A percentile compares a stretch with the other conserved stretches of the same genome.
Evolutionary conservation across 1,140 invertebrate genomes (phyloP).

Genomic region (Caerostris darwini): DNA sequence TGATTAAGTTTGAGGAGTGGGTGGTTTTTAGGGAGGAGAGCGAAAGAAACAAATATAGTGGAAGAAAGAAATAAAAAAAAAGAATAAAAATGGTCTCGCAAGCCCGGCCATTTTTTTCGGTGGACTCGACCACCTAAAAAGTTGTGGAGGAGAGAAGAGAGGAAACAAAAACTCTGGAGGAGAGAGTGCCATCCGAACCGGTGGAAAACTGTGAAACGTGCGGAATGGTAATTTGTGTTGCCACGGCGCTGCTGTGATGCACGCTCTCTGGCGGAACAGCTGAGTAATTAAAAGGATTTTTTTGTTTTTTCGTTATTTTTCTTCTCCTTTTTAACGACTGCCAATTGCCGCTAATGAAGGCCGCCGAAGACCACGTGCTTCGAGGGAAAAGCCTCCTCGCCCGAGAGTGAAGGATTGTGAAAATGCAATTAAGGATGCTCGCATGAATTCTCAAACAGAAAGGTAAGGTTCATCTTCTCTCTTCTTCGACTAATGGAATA

Average conservation of each 20-base stretch:
- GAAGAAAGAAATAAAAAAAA: neutral
- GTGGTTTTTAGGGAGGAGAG: neutral
- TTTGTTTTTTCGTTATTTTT: slow-evolving; percentile 9
- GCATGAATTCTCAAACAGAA: slow-evolving; percentile 76
- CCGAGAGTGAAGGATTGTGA: slow-evolving; percentile 71
- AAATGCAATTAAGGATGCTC: slow-evolving; percentile 76
- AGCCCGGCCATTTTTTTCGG: slow-evolving; percentile 70
- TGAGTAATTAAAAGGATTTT: slow-evolving; percentile 77
- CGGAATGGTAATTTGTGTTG: slow-evolving; percentile 71
- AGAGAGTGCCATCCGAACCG: slow-evolving; percentile 12
- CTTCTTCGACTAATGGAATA: slow-evolving; percentile 63
- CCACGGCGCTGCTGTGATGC: slow-evolving; percentile 53
- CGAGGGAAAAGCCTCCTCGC: slow-evolving; percentile 50
- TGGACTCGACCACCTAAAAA: slow-evolving; percentile 36
- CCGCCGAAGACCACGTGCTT: slow-evolving; percentile 67
- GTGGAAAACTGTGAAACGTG: slow-evolving; percentile 52
- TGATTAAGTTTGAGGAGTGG: slow-evolving; percentile 61
- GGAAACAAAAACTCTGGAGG: slow-evolving; percentile 48
- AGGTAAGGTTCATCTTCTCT: slow-evolving; percentile 56
- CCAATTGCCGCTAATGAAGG: slow-evolving; percentile 76
- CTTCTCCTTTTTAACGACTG: slow-evolving; percentile 51
- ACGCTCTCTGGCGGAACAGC: slow-evolving; percentile 76
- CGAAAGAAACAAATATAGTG: neutral
- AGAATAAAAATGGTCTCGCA: slow-evolving; percentile 58
- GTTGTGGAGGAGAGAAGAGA: neutral